phyloP scores from a whole-genome alignment of 2,888 invertebrate species.

The Dryobotodes eremita region DNA sequence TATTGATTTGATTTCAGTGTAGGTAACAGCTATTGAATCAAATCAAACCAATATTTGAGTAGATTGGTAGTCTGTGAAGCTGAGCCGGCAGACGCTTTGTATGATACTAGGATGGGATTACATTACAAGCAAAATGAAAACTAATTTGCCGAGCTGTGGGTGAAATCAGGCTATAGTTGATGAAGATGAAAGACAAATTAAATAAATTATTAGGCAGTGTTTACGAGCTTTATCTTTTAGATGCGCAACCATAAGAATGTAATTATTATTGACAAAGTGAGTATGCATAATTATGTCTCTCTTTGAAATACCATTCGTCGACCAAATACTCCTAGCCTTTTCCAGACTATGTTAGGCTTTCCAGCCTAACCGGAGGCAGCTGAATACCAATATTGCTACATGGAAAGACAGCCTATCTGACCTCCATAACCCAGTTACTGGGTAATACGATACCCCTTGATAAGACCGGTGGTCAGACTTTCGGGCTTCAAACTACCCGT shows the following conservation, averaged over 20 bases:
- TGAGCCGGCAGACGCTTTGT: neutral
- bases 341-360: neutral
- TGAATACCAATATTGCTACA: too few species aligned
- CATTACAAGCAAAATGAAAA: neutral
- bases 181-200: neutral
- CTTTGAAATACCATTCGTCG: neutral
- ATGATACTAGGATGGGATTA: too few species aligned
- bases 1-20: neutral
- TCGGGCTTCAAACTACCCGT: too few species aligned
- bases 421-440: too few species aligned
- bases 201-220: neutral
- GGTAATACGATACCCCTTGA: too few species aligned
- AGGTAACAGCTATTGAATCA: neutral
- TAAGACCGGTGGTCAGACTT: too few species aligned
- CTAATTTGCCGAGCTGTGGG: neutral
- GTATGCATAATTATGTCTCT: neutral
- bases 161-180: neutral
- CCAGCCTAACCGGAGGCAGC: too few species aligned
- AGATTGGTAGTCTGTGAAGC: neutral
- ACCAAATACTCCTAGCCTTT: neutral
- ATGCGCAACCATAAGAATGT: neutral
- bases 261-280: neutral
- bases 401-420: too few species aligned
- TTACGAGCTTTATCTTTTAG: neutral
- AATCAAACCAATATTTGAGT: constrained; percentile 4